phyloP scores from a whole-genome alignment of 2,113 vertebrate genomes.

The Piliocolobus tephrosceles region DNA sequence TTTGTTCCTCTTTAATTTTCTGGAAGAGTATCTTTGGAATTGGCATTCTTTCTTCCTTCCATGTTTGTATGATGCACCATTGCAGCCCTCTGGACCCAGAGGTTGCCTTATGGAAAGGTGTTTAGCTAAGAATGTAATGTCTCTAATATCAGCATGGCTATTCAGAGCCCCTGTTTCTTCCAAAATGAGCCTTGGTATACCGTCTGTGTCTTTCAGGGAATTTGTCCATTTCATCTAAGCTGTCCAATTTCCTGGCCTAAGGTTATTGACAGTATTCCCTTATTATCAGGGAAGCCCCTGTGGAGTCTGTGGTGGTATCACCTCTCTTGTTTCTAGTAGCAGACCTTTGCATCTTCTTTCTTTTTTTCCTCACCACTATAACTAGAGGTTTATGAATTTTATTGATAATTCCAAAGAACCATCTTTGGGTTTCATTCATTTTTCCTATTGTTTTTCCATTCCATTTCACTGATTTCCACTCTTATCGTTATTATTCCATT shows the following conservation, averaged over 20 bases:
- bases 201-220: background rate
- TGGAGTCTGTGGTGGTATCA: background rate
- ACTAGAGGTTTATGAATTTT: background rate
- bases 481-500: background rate
- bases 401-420: background rate
- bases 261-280: rapidly evolving
- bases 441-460: background rate
- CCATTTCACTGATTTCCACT: no score
- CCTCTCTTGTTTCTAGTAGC: background rate
- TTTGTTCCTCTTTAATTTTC: background rate
- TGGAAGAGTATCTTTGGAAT: background rate
- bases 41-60: background rate
- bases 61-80: background rate
- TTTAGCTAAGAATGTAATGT: rapidly evolving
- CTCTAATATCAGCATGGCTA: rapidly evolving
- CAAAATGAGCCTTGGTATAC: background rate
- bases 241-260: background rate
- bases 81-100: background rate
- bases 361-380: rapidly evolving
- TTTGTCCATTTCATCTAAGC: background rate
- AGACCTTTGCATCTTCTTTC: background rate
- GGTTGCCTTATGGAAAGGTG: background rate
- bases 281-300: rapidly evolving
- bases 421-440: background rate
- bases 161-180: background rate